These are phyloP conservation scores for Chromoteleia sp. DNA, from an alignment of 2,888 invertebrate species.

Conservation along the genomic window DNA sequence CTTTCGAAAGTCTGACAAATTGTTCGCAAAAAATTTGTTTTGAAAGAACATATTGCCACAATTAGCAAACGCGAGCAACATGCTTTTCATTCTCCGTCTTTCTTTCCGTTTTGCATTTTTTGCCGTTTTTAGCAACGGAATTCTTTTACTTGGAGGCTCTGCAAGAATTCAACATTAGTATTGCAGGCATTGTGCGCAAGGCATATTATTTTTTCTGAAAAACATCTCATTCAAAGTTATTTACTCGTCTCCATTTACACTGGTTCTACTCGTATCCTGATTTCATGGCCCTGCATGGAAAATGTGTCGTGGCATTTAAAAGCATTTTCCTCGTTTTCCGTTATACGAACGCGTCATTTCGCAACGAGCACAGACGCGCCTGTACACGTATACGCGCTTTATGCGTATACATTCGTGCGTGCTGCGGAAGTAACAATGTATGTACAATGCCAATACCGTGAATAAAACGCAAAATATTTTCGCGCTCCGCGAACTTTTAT, in stretches of 20 bases:
- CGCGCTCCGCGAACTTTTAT: conserved; percentile 14
- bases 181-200: conserved; percentile 6
- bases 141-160: not conserved
- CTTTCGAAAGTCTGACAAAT: conserved; percentile 8
- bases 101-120: too few species aligned
- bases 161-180: not conserved
- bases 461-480: conserved; percentile 28
- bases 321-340: conserved; percentile 46
- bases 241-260: conserved; percentile 38
- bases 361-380: conserved; percentile 2
- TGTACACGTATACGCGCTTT: conserved; percentile 1
- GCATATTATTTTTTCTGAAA: conserved; percentile 21
- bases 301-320: conserved; percentile 44
- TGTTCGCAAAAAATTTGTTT: conserved; percentile 8
- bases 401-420: not conserved
- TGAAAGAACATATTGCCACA: conserved; percentile 9
- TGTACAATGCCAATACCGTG: conserved; percentile 21
- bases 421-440: conserved; percentile 29
- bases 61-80: not conserved
- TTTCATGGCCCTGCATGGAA: conserved; percentile 35
- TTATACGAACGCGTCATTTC: conserved; percentile 29
- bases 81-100: not conserved
- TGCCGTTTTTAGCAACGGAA: not conserved
- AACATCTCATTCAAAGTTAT: conserved; percentile 43
- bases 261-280: conserved; percentile 30